Base-by-base conservation (phyloP, 2,113 vertebrate genomes). In the Bos taurus region DNA sequence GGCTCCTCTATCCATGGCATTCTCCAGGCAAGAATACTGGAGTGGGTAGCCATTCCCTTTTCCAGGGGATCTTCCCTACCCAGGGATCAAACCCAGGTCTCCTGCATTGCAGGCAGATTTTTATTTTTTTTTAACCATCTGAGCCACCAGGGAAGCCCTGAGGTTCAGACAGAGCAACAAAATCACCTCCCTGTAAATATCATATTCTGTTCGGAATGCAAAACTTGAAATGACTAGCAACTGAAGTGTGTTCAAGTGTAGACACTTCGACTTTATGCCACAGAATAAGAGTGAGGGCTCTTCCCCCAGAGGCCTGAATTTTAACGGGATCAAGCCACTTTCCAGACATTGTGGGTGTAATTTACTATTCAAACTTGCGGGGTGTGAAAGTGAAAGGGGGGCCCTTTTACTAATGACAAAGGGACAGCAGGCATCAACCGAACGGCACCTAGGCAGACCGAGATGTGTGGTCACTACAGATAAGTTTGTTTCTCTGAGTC, bases 361-460 rank as follows among this genome's bases (percentile, higher is more conserved):
- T 52, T 21, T 48, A 50, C 5, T 54, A 59, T 64, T 30, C 33
- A n/a, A 52, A 57, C 4, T 11, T 56, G 40, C 26, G 71, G 43
- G 40, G 40, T 46, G 8, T 60, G 33, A 52, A 88, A 43, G 87
- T 43, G 17, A 48, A 30, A n/a, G 3, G 6, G 6, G 8, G 6
- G 10, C 26, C 10, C 6, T 30, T 74, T 87, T 6, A 59, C 56
- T 2, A 77, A 54, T 48, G 52, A 59, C 48, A 16, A 4, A 9
- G 21, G 33, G 7, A 62, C 19, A 40, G 86, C 3, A n/a, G 46
- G 43, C 52, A 46, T 33, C 11, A 19, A 54, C 7, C 0, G 1
- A 40, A 56, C 1, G 0, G 3, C 36, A 50, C 4, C 40, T 7
- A 46, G 48, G 40, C 4, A 84, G n/a, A 59, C 15, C 0, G 36